These are phyloP conservation scores for Poeciliopsis paucimaculata DNA, from an alignment of 2,797 vertebrate species.

Conservation along the genomic window DNA sequence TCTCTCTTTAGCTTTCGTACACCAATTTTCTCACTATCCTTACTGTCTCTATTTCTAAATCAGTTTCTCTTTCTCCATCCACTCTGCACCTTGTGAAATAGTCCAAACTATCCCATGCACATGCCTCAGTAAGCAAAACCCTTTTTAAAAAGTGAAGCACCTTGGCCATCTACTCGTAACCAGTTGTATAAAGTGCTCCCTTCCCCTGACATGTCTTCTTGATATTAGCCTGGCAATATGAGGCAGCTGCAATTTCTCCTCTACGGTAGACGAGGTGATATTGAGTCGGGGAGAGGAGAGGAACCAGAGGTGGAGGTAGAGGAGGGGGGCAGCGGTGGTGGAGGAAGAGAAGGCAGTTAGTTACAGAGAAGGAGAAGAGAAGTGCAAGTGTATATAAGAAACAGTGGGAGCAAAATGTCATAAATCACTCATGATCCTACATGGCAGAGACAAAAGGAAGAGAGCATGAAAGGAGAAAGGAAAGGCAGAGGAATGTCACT, in stretches of 20 bases:
- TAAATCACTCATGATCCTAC: slow-evolving; percentile 78
- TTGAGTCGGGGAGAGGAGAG: slow-evolving; percentile 74
- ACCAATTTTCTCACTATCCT: slow-evolving; percentile 21
- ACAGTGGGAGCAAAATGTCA: slow-evolving; percentile 75
- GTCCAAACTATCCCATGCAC: slow-evolving; percentile 64
- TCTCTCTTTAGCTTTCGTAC: slow-evolving; percentile 30
- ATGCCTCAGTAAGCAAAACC: slow-evolving; percentile 69
- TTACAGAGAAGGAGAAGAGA: slow-evolving; percentile 57
- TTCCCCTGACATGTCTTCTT: slow-evolving; percentile 74
- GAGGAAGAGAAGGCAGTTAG: slow-evolving; percentile 10
- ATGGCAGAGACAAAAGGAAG: slow-evolving; percentile 57
- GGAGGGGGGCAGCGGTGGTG: slow-evolving; percentile 11
- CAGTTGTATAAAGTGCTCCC: slow-evolving; percentile 75
- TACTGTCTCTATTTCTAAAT: slow-evolving; percentile 26
- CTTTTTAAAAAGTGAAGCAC: slow-evolving; percentile 61
- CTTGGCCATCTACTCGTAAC: slow-evolving; percentile 62
- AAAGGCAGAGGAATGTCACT: slow-evolving; percentile 64
- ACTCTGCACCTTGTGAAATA: slow-evolving; percentile 43
- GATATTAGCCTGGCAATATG: slow-evolving; percentile 76
- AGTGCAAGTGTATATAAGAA: slow-evolving; percentile 56
- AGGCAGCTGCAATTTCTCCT: slow-evolving; percentile 74
- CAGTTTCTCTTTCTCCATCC: slow-evolving; percentile 12
- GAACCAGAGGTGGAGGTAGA: slow-evolving; percentile 71
- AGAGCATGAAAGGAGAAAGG: slow-evolving; percentile 47
- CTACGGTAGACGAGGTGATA: slow-evolving; percentile 70